Evolutionary conservation across 2,113 vertebrate species (phyloP).

Genomic region (Gulo gulo): DNA sequence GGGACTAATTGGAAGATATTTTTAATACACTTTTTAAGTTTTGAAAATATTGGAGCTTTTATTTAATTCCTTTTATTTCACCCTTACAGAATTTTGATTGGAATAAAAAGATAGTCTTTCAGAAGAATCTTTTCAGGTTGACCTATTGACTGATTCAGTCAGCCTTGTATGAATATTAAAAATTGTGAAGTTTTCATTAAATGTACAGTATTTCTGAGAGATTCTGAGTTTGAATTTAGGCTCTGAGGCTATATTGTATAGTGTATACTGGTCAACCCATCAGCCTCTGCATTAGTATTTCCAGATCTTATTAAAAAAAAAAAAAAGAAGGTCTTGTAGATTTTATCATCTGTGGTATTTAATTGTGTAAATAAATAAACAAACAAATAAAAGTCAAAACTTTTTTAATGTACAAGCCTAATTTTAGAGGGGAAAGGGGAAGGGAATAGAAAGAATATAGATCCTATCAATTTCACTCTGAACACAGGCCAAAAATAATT

Average conservation of each 20-base stretch:
- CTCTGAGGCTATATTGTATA: neutral
- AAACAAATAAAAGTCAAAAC: neutral
- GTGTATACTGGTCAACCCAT: neutral
- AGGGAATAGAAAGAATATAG: neutral
- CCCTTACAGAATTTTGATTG: neutral
- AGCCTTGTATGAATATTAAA: neutral
- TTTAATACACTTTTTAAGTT: neutral
- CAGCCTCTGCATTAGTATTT: neutral
- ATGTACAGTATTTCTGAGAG: neutral
- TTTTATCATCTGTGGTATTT: neutral
- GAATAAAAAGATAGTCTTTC: neutral
- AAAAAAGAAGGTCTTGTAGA: neutral
- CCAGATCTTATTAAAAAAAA: neutral
- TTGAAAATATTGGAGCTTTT: neutral
- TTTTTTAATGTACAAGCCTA: conserved; percentile 25
- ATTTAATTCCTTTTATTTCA: neutral
- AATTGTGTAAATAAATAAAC: neutral
- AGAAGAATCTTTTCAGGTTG: neutral
- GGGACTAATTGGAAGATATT: neutral
- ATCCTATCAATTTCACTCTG: neutral
- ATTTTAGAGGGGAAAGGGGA: neutral
- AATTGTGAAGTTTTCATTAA: neutral
- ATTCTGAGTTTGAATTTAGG: neutral
- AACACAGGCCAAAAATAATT: conserved; percentile 54
- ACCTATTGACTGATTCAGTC: neutral